Conservation (phyloP, 2,113 vertebrate genomes). For the Pionites leucogaster region DNA sequence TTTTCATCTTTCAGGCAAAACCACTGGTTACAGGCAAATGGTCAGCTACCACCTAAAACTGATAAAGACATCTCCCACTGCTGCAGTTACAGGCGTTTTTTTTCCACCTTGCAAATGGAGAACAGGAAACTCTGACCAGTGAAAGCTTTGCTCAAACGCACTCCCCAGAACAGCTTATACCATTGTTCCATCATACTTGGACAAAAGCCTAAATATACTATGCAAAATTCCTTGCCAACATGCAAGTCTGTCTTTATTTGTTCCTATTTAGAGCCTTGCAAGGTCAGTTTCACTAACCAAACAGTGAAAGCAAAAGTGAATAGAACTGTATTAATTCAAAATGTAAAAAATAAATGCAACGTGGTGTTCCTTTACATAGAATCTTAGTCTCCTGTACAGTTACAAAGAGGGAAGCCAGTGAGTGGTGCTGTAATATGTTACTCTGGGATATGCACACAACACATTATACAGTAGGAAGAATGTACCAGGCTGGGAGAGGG, state of each 20-base stretch:
- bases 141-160: background rate
- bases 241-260: background rate
- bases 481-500: background rate
- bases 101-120: background rate
- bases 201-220: constrained; percentile 29
- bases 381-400: background rate
- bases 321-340: background rate
- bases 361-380: background rate
- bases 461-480: background rate
- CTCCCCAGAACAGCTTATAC: background rate
- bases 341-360: background rate
- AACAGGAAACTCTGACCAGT: background rate
- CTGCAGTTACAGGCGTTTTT: accelerated
- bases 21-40: background rate
- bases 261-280: background rate
- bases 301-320: background rate
- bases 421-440: background rate
- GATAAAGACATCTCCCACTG: background rate
- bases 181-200: background rate
- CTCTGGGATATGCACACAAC: background rate
- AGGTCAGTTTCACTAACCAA: background rate
- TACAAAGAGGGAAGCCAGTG: background rate
- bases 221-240: background rate
- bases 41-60: background rate
- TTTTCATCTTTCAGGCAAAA: background rate